Conservation (phyloP, 1,140 invertebrate species). For the Drosophila nigrodunni region DNA sequence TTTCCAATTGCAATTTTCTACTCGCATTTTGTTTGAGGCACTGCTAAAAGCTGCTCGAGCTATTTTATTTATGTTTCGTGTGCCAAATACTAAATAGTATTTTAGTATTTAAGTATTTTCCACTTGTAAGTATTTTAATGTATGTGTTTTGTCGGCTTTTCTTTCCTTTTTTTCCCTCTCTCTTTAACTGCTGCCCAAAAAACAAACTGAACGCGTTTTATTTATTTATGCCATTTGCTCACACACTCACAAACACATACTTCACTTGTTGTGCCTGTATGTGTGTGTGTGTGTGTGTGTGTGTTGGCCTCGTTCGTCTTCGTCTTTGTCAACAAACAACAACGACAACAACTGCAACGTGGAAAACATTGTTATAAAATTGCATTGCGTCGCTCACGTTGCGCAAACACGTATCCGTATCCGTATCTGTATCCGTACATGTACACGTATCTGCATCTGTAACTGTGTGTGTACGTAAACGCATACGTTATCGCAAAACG, state of each 20-base stretch:
- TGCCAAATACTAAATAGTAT: conserved; percentile 23
- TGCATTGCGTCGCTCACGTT: conserved; percentile 81
- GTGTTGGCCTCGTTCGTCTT: conserved; percentile 76
- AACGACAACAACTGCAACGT: conserved; percentile 55
- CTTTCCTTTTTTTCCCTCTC: conserved; percentile 19
- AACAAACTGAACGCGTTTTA: conserved; percentile 73
- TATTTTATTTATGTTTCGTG: conserved; percentile 26
- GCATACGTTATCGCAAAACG: conserved; percentile 5
- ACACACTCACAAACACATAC: conserved; percentile 9
- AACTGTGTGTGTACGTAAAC: conserved; percentile 18
- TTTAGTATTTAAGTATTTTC: conserved; percentile 42
- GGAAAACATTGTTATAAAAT: conserved; percentile 83
- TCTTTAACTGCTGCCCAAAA: conserved; percentile 37
- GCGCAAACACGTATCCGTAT: conserved; percentile 72
- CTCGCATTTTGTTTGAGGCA: conserved; percentile 2
- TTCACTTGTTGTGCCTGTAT: conserved; percentile 20
- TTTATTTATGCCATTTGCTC: conserved; percentile 76
- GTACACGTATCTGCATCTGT: conserved; percentile 32
- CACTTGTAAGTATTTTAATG: conserved; percentile 75
- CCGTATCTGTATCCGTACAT: conserved; percentile 38
- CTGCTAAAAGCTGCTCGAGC: conserved; percentile 40
- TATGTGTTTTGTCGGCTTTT: conserved; percentile 73
- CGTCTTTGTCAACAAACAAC: conserved; percentile 79
- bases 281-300: conserved; percentile 45
- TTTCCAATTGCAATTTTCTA: conserved; percentile 7